These are phyloP conservation scores for Harpalus rubripes DNA, from an alignment of 2,888 invertebrate species.

Conservation along the genomic window DNA sequence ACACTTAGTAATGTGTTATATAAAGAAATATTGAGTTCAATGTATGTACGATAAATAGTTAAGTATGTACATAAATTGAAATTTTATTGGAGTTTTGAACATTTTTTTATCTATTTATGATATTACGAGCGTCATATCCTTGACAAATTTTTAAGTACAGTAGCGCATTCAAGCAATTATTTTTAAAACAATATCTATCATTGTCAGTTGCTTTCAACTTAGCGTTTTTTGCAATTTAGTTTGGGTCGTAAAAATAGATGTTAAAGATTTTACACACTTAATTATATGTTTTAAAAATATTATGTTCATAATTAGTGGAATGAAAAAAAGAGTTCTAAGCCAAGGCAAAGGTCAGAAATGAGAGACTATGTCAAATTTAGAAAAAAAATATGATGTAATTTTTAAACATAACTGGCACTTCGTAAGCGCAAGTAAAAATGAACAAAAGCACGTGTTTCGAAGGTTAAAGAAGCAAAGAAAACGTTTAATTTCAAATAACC, in stretches of 20 bases:
- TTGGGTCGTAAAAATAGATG: not conserved
- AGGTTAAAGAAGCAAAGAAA: conserved; percentile 31
- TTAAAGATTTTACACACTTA: not conserved
- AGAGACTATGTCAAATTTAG: conserved; percentile 30
- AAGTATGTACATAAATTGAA: conserved; percentile 1
- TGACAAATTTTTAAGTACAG: not conserved
- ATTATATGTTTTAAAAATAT: conserved; percentile 3
- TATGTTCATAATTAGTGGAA: not conserved
- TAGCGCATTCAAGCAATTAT: conserved; percentile 2
- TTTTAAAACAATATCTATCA: conserved; percentile 4
- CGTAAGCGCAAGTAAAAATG: conserved; percentile 13
- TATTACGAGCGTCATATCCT: conserved; percentile 5
- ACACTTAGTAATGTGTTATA: not conserved
- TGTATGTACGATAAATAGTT: not conserved
- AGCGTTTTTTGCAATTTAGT: not conserved
- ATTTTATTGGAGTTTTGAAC: conserved; percentile 1
- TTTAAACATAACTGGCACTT: conserved; percentile 43
- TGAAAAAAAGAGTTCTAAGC: conserved; percentile 31
- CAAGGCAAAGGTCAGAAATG: conserved; percentile 28
- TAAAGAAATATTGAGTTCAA: not conserved
- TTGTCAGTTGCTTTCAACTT: not conserved
- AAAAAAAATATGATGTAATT: conserved; percentile 53
- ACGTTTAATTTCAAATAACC: conserved; percentile 27
- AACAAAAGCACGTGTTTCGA: conserved; percentile 35
- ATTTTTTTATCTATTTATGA: conserved; percentile 1